phyloP scores from a whole-genome alignment of 2,113 vertebrate species.

The Callopanchax toddi region DNA sequence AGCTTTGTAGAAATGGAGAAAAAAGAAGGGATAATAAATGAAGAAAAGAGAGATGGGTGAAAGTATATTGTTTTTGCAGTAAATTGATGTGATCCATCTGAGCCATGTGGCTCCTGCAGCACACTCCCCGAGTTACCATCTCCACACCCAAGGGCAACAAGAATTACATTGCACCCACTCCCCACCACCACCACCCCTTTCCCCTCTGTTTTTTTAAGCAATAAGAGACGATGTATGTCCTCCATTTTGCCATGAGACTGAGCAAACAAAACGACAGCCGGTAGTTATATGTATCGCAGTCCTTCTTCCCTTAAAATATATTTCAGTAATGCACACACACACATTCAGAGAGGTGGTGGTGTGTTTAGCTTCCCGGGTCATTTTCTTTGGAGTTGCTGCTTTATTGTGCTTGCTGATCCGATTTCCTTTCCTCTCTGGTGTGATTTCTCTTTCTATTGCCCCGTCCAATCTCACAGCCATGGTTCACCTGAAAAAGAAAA shows the following conservation, averaged over 20 bases:
- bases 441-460: slow-evolving; percentile 72
- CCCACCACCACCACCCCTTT: neutral
- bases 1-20: slow-evolving; percentile 78
- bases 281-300: slow-evolving; percentile 71
- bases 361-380: slow-evolving; percentile 57
- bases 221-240: slow-evolving; percentile 84
- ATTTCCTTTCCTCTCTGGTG: slow-evolving; percentile 68
- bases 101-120: slow-evolving; percentile 84
- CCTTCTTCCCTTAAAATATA: slow-evolving; percentile 65
- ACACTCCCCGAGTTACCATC: slow-evolving; percentile 86
- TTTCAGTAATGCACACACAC: slow-evolving; percentile 45
- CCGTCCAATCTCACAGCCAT: slow-evolving; percentile 61
- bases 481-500: slow-evolving; percentile 58
- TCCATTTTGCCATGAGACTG: slow-evolving; percentile 80
- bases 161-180: slow-evolving; percentile 85
- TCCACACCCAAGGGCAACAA: slow-evolving; percentile 81
- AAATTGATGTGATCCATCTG: slow-evolving; percentile 97
- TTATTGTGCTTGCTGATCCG: slow-evolving; percentile 73
- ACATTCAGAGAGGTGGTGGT: slow-evolving; percentile 30
- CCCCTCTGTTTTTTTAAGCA: slow-evolving; percentile 66
- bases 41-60: slow-evolving; percentile 27
- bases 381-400: slow-evolving; percentile 62
- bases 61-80: slow-evolving; percentile 88
- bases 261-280: slow-evolving; percentile 77
- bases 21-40: slow-evolving; percentile 29